Percentiles rank a stretch among this genome's conserved stretches.
These are phyloP conservation scores for Drosophila eohydei DNA, from an alignment of 2,888 invertebrate genomes.

Conservation along the genomic window DNA sequence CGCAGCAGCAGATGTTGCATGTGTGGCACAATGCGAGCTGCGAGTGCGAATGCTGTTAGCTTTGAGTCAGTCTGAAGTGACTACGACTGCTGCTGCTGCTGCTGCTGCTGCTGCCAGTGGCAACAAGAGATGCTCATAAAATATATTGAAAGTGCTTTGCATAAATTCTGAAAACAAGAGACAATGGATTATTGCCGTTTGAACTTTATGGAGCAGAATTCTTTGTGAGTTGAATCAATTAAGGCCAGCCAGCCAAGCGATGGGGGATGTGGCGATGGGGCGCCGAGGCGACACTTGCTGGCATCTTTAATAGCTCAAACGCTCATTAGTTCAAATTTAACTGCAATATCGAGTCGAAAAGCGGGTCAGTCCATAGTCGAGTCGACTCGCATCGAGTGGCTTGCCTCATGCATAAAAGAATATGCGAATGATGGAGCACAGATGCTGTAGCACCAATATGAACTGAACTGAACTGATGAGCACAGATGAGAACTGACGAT, in stretches of 20 bases:
- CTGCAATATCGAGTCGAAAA: neutral
- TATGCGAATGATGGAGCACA: slow-evolving; percentile 59
- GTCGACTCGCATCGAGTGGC: slow-evolving; percentile 16
- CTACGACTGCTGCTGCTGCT: slow-evolving; percentile 32
- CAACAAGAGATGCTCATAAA: slow-evolving; percentile 58
- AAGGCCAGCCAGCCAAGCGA: slow-evolving; percentile 37
- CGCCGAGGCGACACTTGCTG: slow-evolving; percentile 21
- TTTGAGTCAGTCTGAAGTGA: slow-evolving; percentile 28
- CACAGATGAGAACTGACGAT: slow-evolving; percentile 13
- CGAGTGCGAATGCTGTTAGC: slow-evolving; percentile 12
- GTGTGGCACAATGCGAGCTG: slow-evolving; percentile 36
- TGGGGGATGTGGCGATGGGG: too few species aligned
- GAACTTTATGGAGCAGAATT: slow-evolving; percentile 8
- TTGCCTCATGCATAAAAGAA: slow-evolving; percentile 62
- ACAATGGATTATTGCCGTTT: slow-evolving; percentile 37
- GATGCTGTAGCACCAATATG: slow-evolving; percentile 32
- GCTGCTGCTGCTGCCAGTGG: slow-evolving; percentile 31
- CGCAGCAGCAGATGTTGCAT: slow-evolving; percentile 67
- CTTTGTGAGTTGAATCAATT: slow-evolving; percentile 47
- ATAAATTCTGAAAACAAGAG: slow-evolving; percentile 59
- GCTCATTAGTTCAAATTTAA: slow-evolving; percentile 53
- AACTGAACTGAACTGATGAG: slow-evolving; percentile 24
- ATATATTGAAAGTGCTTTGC: slow-evolving; percentile 70
- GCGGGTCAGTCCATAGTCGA: neutral
- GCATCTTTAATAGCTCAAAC: slow-evolving; percentile 1